These are phyloP conservation scores for Spilosoma lubricipeda DNA, from an alignment of 2,888 invertebrate genomes.

Conservation along the genomic window DNA sequence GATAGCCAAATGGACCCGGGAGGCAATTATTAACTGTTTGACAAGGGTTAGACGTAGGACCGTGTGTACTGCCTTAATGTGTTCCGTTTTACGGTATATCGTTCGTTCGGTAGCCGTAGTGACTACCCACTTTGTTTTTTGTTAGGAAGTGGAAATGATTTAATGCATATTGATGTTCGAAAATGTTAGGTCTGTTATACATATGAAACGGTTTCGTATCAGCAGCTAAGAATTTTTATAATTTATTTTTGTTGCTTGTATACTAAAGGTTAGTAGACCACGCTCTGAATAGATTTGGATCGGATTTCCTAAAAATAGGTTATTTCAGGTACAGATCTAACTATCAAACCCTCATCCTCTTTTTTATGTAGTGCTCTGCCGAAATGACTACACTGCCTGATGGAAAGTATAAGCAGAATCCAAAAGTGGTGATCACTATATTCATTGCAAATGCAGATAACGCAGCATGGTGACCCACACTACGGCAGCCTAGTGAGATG, in stretches of 20 bases:
- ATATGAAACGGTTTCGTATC: not conserved
- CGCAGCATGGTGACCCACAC: no score
- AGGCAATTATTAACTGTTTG: slow-evolving; percentile 46
- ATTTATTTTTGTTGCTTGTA: not conserved
- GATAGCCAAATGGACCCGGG: slow-evolving; percentile 25
- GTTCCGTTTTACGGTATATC: slow-evolving; percentile 32
- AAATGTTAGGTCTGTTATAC: not conserved
- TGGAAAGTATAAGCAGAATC: no score
- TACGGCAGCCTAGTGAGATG: no score
- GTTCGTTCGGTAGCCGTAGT: slow-evolving; percentile 28
- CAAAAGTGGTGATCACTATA: no score
- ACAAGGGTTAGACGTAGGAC: slow-evolving; percentile 41
- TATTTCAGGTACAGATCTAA: no score
- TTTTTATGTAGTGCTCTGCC: no score
- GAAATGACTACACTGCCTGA: no score
- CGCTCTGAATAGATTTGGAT: no score
- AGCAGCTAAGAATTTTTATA: not conserved
- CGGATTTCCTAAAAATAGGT: no score
- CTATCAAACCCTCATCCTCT: no score
- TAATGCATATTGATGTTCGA: slow-evolving; percentile 28
- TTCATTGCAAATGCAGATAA: no score
- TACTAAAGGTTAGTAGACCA: no score
- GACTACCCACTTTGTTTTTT: slow-evolving; percentile 44
- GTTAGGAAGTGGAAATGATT: slow-evolving; percentile 19
- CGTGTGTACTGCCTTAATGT: slow-evolving; percentile 31